phyloP scores from a whole-genome alignment of 2,888 invertebrate genomes.

The Ptychoptera contaminata region DNA sequence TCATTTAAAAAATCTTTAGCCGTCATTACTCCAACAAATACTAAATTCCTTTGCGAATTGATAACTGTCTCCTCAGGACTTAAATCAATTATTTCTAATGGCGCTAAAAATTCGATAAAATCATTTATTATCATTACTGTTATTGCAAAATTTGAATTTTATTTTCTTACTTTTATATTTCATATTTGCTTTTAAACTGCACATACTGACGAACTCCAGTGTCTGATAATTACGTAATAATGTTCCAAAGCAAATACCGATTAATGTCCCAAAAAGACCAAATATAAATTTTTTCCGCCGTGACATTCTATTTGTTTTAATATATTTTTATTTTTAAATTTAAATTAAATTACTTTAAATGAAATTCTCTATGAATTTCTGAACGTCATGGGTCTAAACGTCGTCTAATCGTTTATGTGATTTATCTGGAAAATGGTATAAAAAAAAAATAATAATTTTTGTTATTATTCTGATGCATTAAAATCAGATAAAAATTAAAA shows the following conservation, averaged over 20 bases:
- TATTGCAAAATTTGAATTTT: not conserved
- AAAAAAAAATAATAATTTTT: no score
- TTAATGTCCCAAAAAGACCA: slow-evolving; percentile 26
- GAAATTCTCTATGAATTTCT: no score
- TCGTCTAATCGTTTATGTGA: no score
- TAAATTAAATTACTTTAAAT: no score
- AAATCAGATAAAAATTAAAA: no score
- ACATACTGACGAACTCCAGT: slow-evolving; percentile 27
- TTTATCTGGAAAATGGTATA: no score
- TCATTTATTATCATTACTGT: not conserved
- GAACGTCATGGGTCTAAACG: no score
- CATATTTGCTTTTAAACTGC: slow-evolving; percentile 22
- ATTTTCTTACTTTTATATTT: slow-evolving; percentile 8
- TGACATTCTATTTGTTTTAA: slow-evolving; percentile 25
- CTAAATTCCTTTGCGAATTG: slow-evolving; percentile 36
- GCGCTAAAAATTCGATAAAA: slow-evolving; percentile 15
- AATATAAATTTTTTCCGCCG: slow-evolving; percentile 28
- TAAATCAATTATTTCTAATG: slow-evolving; percentile 27
- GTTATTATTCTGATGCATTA: no score
- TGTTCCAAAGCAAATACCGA: slow-evolving; percentile 29
- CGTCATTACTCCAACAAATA: slow-evolving; percentile 94
- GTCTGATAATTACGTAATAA: slow-evolving; percentile 30
- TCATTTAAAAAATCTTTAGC: slow-evolving; percentile 81
- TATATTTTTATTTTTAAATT: no score
- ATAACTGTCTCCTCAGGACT: slow-evolving; percentile 24